Conservation (phyloP, 92 coral and sea anemone genomes). For the Porites cylindrica region DNA sequence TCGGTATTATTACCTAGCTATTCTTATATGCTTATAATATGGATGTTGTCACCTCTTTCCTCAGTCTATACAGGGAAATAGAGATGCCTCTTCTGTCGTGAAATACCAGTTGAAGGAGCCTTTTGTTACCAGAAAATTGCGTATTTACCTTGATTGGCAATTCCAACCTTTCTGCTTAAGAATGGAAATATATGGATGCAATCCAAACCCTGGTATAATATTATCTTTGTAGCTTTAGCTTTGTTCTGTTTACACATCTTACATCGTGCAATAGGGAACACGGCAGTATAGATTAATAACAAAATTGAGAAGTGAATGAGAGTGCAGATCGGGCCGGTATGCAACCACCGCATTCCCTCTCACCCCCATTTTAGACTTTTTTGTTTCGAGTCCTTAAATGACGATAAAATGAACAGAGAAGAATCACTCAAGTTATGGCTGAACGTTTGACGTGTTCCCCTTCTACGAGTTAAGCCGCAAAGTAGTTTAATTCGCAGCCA, state of each 20-base stretch:
- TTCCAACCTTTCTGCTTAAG: slow-evolving; percentile 36
- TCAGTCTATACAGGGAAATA: slow-evolving; percentile 46
- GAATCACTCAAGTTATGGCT: too few relatives aligned
- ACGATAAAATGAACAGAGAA: too few relatives aligned
- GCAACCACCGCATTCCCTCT: too few relatives aligned
- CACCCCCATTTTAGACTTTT: too few relatives aligned
- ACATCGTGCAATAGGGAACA: too few relatives aligned
- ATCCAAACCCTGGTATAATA: slow-evolving; percentile 51
- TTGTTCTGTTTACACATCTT: not conserved
- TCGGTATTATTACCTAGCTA: not conserved
- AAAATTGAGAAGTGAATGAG: too few relatives aligned
- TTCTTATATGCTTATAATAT: not conserved
- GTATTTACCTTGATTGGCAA: slow-evolving; percentile 5
- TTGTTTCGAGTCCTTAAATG: too few relatives aligned
- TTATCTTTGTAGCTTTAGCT: not conserved
- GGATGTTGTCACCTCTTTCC: not conserved
- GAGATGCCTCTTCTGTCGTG: slow-evolving; percentile 19
- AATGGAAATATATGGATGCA: slow-evolving; percentile 69
- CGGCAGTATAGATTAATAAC: too few relatives aligned
- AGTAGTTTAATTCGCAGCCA: too few relatives aligned
- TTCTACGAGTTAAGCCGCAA: too few relatives aligned
- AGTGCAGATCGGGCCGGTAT: too few relatives aligned
- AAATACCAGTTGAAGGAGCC: slow-evolving; percentile 44
- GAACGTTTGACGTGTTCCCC: too few relatives aligned
- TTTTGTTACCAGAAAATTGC: slow-evolving; percentile 39